phyloP scores from a whole-genome alignment of 2,797 vertebrate species.

The Smutsia temminckii region DNA sequence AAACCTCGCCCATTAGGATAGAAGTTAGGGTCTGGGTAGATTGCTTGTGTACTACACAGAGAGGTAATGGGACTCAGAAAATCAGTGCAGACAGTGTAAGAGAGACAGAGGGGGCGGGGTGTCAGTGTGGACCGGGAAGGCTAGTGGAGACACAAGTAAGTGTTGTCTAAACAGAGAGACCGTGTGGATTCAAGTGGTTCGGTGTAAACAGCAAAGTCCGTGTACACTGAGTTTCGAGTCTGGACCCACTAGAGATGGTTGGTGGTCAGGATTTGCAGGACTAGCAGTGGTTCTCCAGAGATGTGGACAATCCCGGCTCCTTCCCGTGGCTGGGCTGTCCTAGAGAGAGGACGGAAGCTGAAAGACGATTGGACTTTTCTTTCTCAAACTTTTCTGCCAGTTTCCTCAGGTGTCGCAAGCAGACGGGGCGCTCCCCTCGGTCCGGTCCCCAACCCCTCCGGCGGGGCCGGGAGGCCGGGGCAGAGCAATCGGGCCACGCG shows the following conservation, averaged over 20 bases:
- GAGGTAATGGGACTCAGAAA: background rate
- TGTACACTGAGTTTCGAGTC: background rate
- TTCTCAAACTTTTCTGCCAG: conserved; percentile 76
- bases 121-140: background rate
- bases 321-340: conserved; percentile 36
- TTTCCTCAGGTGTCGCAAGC: conserved; percentile 69
- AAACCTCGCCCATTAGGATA: background rate
- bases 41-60: background rate
- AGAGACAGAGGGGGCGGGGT: too few relatives aligned
- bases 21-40: background rate
- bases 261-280: background rate
- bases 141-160: background rate
- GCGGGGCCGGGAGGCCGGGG: background rate
- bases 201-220: background rate
- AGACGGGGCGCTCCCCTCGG: background rate
- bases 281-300: background rate
- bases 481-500: conserved; percentile 24
- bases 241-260: background rate
- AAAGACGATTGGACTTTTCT: conserved; percentile 58
- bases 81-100: background rate
- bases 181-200: background rate
- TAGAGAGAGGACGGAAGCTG: conserved; percentile 33
- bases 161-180: background rate
- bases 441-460: background rate
- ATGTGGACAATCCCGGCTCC: conserved; percentile 1